These are phyloP conservation scores for Peribatodes rhomboidaria DNA, from an alignment of 2,888 invertebrate genomes.

Conservation along the genomic window DNA sequence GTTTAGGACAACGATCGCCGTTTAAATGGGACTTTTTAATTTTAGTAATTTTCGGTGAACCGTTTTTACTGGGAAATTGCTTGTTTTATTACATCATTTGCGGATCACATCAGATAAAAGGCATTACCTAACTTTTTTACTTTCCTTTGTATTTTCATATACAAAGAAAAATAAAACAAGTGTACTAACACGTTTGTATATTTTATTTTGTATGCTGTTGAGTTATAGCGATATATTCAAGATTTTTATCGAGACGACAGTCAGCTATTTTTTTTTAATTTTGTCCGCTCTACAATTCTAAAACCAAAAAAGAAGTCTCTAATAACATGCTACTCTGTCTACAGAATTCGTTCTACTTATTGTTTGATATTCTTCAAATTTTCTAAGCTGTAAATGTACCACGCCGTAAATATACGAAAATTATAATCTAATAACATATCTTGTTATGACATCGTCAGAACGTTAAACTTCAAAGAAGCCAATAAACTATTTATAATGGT, in stretches of 20 bases:
- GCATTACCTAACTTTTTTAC: not conserved
- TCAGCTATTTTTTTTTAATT: too few relatives aligned
- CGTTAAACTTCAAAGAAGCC: conserved; percentile 25
- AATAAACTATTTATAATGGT: conserved; percentile 23
- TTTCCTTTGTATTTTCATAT: not conserved
- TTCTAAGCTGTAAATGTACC: not conserved
- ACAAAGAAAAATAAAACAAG: too few relatives aligned
- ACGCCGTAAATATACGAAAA: conserved; percentile 6
- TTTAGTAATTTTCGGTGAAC: conserved; percentile 29
- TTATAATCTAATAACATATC: conserved; percentile 5
- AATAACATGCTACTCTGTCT: too few relatives aligned
- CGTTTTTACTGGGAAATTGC: conserved; percentile 21
- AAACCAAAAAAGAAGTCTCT: too few relatives aligned
- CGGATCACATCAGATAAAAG: conserved; percentile 10
- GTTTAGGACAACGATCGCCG: conserved; percentile 53
- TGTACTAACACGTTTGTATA: too few relatives aligned
- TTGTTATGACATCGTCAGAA: conserved; percentile 5
- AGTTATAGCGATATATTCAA: too few relatives aligned
- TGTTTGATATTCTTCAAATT: not conserved
- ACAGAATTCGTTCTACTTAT: too few relatives aligned
- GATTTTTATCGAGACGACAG: too few relatives aligned
- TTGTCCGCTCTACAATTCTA: too few relatives aligned
- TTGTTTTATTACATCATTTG: conserved; percentile 29
- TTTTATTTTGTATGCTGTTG: too few relatives aligned
- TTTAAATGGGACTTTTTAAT: conserved; percentile 52